Evolutionary conservation across 1,140 invertebrate species (phyloP).

Genomic region (Reticulitermes speratus): DNA sequence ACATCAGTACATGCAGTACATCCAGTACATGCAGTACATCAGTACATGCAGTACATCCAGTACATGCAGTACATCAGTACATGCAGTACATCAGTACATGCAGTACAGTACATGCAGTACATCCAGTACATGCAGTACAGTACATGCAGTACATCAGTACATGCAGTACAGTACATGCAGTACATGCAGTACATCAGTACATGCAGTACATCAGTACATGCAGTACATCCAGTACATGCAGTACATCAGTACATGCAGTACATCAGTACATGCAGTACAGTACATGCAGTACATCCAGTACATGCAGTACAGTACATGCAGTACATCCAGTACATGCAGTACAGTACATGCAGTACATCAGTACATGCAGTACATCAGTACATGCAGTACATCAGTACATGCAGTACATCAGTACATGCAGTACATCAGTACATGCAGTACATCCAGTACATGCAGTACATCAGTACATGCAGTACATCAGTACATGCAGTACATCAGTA

Average conservation of each 20-base stretch:
- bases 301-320: not conserved
- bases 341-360: not conserved
- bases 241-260: not conserved
- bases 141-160: not conserved
- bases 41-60: not conserved
- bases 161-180: not conserved
- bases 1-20: not conserved
- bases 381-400: not conserved
- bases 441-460: not conserved
- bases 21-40: not conserved
- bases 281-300: not conserved
- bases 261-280: not conserved
- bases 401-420: not conserved
- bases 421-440: not conserved
- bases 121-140: not conserved
- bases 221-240: not conserved
- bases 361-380: not conserved
- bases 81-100: not conserved
- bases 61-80: not conserved
- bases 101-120: not conserved
- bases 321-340: not conserved
- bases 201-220: too few species aligned
- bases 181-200: too few species aligned
- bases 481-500: not conserved
- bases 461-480: not conserved